Evolutionary conservation across 1,140 invertebrate species (phyloP).

Genomic region (Physella acuta): DNA sequence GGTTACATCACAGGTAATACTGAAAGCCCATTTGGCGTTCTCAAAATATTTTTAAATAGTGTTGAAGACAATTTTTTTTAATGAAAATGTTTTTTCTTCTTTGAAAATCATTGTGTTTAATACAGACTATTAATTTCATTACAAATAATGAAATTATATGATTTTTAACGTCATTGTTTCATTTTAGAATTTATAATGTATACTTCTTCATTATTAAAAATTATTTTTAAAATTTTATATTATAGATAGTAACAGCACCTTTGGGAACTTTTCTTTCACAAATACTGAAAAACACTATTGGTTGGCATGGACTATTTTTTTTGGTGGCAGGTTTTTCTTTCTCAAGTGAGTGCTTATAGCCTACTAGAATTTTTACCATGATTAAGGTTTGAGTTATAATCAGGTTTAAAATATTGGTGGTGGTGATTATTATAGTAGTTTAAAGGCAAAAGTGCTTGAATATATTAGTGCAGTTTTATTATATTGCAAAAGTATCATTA

Average conservation of each 20-base stretch:
- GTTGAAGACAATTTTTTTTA: background rate
- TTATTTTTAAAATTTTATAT: background rate
- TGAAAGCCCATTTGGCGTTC: too few relatives aligned
- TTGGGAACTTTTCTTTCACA: slow-evolving; percentile 37
- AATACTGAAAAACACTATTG: slow-evolving; percentile 33
- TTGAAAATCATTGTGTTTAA: too few relatives aligned
- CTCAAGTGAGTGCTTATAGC: slow-evolving; percentile 44
- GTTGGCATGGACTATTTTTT: slow-evolving; percentile 46
- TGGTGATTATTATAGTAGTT: too few relatives aligned
- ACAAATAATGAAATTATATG: too few relatives aligned
- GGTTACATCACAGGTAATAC: slow-evolving; percentile 44
- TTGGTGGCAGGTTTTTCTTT: slow-evolving; percentile 41
- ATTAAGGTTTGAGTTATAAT: too few relatives aligned
- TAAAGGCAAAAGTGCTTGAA: too few relatives aligned
- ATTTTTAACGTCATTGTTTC: too few relatives aligned
- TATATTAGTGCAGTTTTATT: too few relatives aligned
- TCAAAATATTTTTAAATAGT: background rate
- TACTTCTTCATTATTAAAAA: background rate
- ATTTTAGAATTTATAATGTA: background rate
- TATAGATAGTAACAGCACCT: slow-evolving; percentile 39
- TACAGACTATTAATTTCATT: background rate
- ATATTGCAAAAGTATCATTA: too few relatives aligned
- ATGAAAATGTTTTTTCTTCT: background rate
- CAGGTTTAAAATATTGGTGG: too few relatives aligned
- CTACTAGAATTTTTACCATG: too few relatives aligned